Conservation (phyloP, 2,888 invertebrate species). For the Diarsia brunnea region DNA sequence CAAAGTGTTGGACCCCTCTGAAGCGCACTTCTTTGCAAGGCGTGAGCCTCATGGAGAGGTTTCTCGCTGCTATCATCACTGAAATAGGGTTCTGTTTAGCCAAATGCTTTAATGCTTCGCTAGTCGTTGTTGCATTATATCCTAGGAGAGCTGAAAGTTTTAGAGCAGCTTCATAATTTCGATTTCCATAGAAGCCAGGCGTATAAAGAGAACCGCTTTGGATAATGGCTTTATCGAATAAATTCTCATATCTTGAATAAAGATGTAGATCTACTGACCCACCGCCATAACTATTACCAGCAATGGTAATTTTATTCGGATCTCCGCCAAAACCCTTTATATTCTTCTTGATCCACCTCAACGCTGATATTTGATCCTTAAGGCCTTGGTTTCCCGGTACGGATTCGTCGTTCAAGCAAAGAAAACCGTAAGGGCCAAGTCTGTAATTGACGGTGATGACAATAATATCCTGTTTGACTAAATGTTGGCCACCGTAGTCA, state of each 20-base stretch:
- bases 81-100: conserved; percentile 68
- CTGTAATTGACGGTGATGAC: conserved; percentile 79
- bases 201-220: conserved; percentile 76
- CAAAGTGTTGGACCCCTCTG: conserved; percentile 67
- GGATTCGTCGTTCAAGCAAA: conserved; percentile 77
- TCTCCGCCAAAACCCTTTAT: conserved; percentile 81
- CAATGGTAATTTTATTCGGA: conserved; percentile 75
- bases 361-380: conserved; percentile 79
- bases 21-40: conserved; percentile 74
- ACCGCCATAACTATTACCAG: conserved; percentile 82
- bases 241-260: conserved; percentile 70
- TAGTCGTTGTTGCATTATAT: conserved; percentile 57
- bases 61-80: conserved; percentile 70
- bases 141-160: conserved; percentile 75
- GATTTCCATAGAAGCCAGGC: conserved; percentile 68
- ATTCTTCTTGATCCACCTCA: conserved; percentile 79
- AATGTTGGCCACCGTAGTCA: conserved; percentile 75
- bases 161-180: conserved; percentile 70
- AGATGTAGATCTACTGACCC: conserved; percentile 79
- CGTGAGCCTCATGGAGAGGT: conserved; percentile 65
- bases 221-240: conserved; percentile 77
- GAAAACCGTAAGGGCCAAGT: conserved; percentile 82
- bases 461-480: conserved; percentile 75
- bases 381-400: conserved; percentile 80
- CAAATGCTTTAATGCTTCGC: conserved; percentile 73